Evolutionary conservation across 2,888 invertebrate species (phyloP).

Genomic region (Microctonus aethiopoides): DNA sequence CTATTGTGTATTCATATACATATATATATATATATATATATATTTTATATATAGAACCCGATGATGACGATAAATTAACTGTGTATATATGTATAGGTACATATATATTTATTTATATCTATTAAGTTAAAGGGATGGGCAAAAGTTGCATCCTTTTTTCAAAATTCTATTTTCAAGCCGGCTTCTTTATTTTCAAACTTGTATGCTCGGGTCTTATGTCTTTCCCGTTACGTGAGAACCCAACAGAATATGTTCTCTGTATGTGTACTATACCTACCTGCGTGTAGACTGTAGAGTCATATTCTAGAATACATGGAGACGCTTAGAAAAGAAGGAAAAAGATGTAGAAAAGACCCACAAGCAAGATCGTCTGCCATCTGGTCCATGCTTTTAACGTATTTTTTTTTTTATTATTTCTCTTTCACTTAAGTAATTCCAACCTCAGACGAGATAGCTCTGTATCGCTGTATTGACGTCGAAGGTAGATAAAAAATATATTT

Average conservation of each 20-base stretch:
- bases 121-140: not conserved
- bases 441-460: not conserved
- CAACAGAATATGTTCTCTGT: not conserved
- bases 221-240: not conserved
- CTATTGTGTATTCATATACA: not conserved
- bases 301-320: not conserved
- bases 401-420: not conserved
- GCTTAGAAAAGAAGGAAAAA: not conserved
- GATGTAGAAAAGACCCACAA: not conserved
- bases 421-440: not conserved
- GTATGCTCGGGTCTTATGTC: not conserved
- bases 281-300: not conserved
- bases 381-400: conserved; percentile 34
- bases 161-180: not conserved
- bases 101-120: no score
- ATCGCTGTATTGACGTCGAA: not conserved
- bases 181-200: not conserved
- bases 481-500: no score
- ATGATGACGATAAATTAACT: not conserved
- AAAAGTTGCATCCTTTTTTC: not conserved
- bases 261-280: not conserved
- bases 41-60: no score
- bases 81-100: no score
- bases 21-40: no score
- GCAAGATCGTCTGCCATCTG: conserved; percentile 40